A percentile compares a stretch with the other conserved stretches of the same genome.
These are phyloP conservation scores for Agrotis exclamationis DNA, from an alignment of 2,888 invertebrate species.

Conservation along the genomic window DNA sequence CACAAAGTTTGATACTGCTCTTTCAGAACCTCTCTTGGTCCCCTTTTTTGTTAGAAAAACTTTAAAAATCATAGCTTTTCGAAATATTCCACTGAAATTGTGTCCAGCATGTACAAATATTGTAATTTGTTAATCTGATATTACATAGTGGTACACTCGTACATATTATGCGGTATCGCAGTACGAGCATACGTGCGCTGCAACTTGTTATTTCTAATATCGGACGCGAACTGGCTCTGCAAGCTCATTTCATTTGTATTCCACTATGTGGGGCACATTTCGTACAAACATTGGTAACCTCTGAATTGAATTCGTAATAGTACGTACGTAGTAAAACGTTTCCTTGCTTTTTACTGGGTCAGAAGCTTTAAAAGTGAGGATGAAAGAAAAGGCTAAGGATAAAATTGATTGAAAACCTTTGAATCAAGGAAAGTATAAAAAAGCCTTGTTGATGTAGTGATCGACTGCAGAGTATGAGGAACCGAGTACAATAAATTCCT, in stretches of 20 bases:
- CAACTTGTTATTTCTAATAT: slow-evolving; percentile 67
- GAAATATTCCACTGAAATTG: slow-evolving; percentile 21
- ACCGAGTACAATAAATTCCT: too few relatives aligned
- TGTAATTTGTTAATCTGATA: slow-evolving; percentile 47
- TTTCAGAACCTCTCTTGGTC: background rate
- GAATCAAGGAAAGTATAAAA: background rate
- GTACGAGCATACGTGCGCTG: slow-evolving; percentile 45
- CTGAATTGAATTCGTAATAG: slow-evolving; percentile 67
- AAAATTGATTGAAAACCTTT: slow-evolving; percentile 7
- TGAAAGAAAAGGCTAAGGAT: background rate
- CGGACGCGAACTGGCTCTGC: slow-evolving; percentile 53
- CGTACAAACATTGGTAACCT: slow-evolving; percentile 67
- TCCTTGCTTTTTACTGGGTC: slow-evolving; percentile 47
- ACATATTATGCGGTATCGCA: slow-evolving; percentile 46
- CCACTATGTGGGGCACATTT: slow-evolving; percentile 67
- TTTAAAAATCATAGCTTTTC: background rate
- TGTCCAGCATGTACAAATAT: background rate
- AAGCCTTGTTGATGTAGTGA: too few relatives aligned
- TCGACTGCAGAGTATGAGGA: too few relatives aligned
- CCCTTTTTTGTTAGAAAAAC: slow-evolving; percentile 5
- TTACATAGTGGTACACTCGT: slow-evolving; percentile 20
- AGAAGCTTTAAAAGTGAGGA: slow-evolving; percentile 15
- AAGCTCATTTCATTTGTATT: slow-evolving; percentile 70
- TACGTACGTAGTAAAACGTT: slow-evolving; percentile 51
- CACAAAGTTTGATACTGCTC: slow-evolving; percentile 24